These are phyloP conservation scores for Columba janthina DNA, from an alignment of 2,113 vertebrate genomes.

Conservation along the genomic window DNA sequence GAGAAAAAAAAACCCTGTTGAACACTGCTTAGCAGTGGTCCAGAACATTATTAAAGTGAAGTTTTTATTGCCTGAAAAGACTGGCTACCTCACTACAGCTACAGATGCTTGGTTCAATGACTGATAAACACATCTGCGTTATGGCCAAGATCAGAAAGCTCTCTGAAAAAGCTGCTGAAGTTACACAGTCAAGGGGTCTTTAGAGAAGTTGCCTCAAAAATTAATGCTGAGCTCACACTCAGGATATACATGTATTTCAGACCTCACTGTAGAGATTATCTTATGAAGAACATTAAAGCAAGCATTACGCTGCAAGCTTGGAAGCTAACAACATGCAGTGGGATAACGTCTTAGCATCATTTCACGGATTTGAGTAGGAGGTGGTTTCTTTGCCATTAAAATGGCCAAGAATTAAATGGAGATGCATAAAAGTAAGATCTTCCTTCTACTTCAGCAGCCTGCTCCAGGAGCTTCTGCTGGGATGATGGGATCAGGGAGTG, in stretches of 20 bases:
- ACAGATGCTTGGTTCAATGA: neutral
- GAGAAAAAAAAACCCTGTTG: neutral
- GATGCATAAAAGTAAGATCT: neutral
- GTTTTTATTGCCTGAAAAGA: neutral
- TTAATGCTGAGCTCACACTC: neutral
- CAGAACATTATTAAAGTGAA: neutral
- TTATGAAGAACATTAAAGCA: neutral
- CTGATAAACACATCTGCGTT: neutral
- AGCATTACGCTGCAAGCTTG: neutral
- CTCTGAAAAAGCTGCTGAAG: neutral
- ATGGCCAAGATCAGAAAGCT: neutral
- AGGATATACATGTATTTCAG: neutral
- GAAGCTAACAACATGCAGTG: neutral
- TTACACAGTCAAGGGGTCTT: neutral
- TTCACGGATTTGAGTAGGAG: conserved; percentile 18
- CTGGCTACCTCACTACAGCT: neutral
- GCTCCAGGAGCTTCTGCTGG: neutral
- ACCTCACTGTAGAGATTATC: neutral
- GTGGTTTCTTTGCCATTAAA: conserved; percentile 11
- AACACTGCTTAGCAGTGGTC: neutral
- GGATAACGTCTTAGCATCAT: neutral
- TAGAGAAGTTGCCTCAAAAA: neutral
- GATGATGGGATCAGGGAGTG: neutral
- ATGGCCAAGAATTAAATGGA: neutral
- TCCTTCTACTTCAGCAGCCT: neutral